Evolutionary conservation across 2,888 invertebrate genomes (phyloP).

Genomic region (Chalcis sispes): DNA sequence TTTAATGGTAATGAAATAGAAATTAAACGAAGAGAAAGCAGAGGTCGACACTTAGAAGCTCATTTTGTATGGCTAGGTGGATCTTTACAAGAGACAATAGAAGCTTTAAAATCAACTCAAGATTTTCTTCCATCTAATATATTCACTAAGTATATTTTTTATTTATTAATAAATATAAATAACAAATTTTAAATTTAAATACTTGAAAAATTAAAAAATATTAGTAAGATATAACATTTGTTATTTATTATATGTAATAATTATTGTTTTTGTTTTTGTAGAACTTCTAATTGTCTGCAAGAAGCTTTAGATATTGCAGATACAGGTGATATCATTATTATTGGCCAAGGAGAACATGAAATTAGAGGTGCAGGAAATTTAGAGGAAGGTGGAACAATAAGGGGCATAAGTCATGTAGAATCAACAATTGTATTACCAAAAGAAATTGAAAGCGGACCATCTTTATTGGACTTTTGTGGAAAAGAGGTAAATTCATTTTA

Average conservation of each 20-base stretch:
- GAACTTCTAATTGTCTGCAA: slow-evolving; percentile 70
- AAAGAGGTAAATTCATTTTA: slow-evolving; percentile 69
- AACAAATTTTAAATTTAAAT: slow-evolving; percentile 25
- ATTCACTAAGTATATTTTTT: slow-evolving; percentile 75
- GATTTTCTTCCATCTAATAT: slow-evolving; percentile 71
- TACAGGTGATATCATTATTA: slow-evolving; percentile 76
- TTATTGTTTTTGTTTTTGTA: slow-evolving; percentile 54
- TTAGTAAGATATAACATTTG: neutral
- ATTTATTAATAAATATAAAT: slow-evolving; percentile 57
- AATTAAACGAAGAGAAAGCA: slow-evolving; percentile 63
- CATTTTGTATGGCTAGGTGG: slow-evolving; percentile 77
- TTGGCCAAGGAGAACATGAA: slow-evolving; percentile 77
- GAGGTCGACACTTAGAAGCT: slow-evolving; percentile 63
- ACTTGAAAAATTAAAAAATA: neutral
- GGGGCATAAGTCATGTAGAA: slow-evolving; percentile 68
- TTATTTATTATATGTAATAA: slow-evolving; percentile 1
- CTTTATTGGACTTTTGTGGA: slow-evolving; percentile 78
- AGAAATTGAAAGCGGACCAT: slow-evolving; percentile 76
- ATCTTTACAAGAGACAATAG: slow-evolving; percentile 76
- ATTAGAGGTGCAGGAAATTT: slow-evolving; percentile 78
- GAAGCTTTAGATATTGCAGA: slow-evolving; percentile 75
- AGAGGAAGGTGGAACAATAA: slow-evolving; percentile 77
- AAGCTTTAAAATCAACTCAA: slow-evolving; percentile 75
- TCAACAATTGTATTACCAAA: slow-evolving; percentile 74
- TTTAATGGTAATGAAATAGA: slow-evolving; percentile 58